Conservation (phyloP, 2,888 invertebrate species). For the Sclerodermus sp. region DNA sequence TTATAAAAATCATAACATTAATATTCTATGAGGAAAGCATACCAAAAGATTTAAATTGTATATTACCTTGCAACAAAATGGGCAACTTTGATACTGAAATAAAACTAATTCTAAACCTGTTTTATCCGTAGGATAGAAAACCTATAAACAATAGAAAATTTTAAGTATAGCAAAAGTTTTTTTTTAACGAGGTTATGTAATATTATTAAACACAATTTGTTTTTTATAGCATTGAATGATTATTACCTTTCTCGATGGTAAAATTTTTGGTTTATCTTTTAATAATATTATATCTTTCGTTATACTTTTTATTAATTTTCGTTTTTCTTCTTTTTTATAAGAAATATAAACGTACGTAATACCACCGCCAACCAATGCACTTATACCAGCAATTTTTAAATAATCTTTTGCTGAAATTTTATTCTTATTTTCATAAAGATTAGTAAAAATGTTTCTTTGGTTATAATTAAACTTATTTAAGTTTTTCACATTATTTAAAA, state of each 20-base stretch:
- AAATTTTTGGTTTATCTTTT: conserved; percentile 56
- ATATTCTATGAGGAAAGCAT: neutral
- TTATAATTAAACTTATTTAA: no score
- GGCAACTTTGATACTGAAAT: conserved; percentile 97
- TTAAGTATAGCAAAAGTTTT: no score
- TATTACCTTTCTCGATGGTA: conserved; percentile 59
- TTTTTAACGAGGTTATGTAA: neutral
- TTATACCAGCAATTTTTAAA: conserved; percentile 63
- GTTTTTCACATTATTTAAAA: no score
- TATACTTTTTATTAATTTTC: conserved; percentile 57
- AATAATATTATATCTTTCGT: conserved; percentile 51
- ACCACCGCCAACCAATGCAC: conserved; percentile 63
- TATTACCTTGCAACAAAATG: conserved; percentile 91
- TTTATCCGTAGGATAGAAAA: conserved; percentile 67
- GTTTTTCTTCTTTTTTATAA: conserved; percentile 54
- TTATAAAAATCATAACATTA: neutral
- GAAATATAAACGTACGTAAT: conserved; percentile 61
- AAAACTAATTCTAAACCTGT: conserved; percentile 78
- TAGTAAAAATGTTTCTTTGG: no score
- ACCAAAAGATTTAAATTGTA: neutral
- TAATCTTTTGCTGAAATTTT: conserved; percentile 31
- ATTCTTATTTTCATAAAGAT: neutral
- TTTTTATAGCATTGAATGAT: conserved; percentile 3
- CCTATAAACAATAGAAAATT: conserved; percentile 58
- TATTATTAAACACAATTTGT: neutral